Percentiles rank a stretch among this genome's conserved stretches.
phyloP scores from a whole-genome alignment of 2,797 vertebrate species.

The Pristis pectinata region DNA sequence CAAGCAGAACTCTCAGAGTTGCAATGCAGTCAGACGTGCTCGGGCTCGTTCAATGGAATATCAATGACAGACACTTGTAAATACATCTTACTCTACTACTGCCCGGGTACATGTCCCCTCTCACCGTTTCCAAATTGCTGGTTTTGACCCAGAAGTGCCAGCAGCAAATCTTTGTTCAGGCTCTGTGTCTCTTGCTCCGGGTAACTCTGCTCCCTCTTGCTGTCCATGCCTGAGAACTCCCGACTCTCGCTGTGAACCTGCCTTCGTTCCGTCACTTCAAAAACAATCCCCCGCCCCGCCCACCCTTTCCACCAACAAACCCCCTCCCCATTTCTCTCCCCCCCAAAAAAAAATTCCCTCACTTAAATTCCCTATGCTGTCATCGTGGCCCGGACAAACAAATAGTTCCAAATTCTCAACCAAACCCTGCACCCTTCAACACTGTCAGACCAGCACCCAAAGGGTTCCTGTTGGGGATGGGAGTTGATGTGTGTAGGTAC shows the following conservation, averaged over 20 bases:
- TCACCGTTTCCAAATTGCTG: constrained; percentile 36
- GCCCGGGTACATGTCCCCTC: not conserved
- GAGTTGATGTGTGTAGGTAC: not conserved
- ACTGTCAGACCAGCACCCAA: not conserved
- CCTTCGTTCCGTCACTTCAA: constrained; percentile 20
- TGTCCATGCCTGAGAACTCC: constrained; percentile 29
- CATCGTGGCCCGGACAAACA: not conserved
- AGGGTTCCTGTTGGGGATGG: not conserved
- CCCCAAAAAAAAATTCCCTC: not conserved
- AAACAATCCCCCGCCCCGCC: not conserved
- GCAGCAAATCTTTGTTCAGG: not conserved
- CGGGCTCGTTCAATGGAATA: not conserved
- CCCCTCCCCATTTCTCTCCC: not conserved
- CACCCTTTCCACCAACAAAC: not conserved
- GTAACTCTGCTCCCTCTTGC: not conserved
- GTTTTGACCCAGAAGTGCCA: constrained; percentile 35
- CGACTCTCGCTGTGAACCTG: not conserved
- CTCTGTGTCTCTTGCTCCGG: not conserved
- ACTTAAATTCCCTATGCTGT: not conserved
- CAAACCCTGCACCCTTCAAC: not conserved
- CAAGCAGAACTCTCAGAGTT: not conserved
- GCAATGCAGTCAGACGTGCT: not conserved
- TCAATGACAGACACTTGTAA: not conserved
- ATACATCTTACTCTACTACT: not conserved
- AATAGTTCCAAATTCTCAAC: not conserved